These are phyloP conservation scores for Polypedilum pembai DNA, from an alignment of 1,140 invertebrate genomes.

Conservation along the genomic window DNA sequence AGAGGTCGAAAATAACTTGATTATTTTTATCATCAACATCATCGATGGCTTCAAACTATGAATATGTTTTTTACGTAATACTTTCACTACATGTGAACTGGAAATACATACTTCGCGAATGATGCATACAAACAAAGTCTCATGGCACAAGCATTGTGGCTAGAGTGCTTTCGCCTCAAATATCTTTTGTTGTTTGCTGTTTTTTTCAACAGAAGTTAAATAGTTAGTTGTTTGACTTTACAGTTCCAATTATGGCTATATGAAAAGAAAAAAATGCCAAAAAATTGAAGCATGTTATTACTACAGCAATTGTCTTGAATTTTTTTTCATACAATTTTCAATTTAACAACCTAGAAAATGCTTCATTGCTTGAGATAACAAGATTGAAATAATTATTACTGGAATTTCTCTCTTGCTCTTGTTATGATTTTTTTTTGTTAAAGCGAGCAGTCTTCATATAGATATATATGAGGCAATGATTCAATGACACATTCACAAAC, in stretches of 20 bases:
- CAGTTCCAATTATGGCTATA: neutral
- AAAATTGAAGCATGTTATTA: neutral
- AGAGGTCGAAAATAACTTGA: too few relatives aligned
- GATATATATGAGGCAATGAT: too few relatives aligned
- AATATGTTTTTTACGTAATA: constrained; percentile 1
- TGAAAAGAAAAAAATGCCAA: neutral
- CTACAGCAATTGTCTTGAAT: neutral
- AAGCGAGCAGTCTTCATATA: neutral
- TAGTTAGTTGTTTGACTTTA: neutral
- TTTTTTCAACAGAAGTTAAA: neutral
- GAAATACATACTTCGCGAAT: neutral
- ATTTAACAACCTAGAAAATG: neutral
- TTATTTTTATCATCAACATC: too few relatives aligned
- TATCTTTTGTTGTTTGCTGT: neutral
- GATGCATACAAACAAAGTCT: neutral
- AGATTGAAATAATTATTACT: constrained; percentile 13
- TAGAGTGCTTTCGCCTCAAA: neutral
- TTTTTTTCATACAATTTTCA: neutral
- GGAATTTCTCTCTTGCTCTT: neutral
- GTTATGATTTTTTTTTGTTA: neutral
- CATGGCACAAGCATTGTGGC: neutral
- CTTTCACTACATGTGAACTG: constrained; percentile 16
- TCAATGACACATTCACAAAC: too few relatives aligned
- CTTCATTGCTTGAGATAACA: neutral
- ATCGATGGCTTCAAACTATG: too few relatives aligned